Evolutionary conservation across 1,140 invertebrate genomes (phyloP).

Genomic region (Marisa cornuarietis): DNA sequence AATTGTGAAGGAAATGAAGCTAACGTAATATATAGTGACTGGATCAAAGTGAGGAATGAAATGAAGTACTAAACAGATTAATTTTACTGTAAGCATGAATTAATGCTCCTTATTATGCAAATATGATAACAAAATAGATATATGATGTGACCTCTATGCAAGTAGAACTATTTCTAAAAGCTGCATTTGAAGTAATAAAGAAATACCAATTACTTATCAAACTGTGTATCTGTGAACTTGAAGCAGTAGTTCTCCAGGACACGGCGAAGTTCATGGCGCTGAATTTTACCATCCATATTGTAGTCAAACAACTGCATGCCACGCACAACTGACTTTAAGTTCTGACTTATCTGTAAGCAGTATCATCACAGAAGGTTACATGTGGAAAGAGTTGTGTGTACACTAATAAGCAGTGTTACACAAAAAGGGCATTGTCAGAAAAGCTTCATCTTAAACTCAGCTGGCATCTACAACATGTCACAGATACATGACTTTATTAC

Average conservation of each 20-base stretch:
- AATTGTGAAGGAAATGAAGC: no score
- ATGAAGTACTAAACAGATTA: no score
- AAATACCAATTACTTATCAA: slow-evolving; percentile 52
- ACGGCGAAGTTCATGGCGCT: slow-evolving; percentile 56
- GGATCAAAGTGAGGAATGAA: no score
- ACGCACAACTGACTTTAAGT: slow-evolving; percentile 57
- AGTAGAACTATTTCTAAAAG: not conserved
- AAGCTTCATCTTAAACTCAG: not conserved
- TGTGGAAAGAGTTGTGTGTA: not conserved
- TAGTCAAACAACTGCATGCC: slow-evolving; percentile 62
- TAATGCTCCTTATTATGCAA: no score
- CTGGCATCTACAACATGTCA: not conserved
- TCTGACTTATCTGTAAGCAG: slow-evolving; percentile 51
- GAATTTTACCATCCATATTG: slow-evolving; percentile 61
- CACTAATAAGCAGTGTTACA: not conserved
- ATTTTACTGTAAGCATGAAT: no score
- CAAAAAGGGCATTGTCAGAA: not conserved
- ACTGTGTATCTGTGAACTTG: slow-evolving; percentile 59
- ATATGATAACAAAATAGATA: no score
- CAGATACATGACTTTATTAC: not conserved
- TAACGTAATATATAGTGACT: no score
- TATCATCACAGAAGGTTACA: not conserved
- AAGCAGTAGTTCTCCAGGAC: slow-evolving; percentile 61
- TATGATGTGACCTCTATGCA: no score
- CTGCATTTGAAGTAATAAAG: not conserved